phyloP scores from a whole-genome alignment of 1,140 invertebrate species.

The Epicauta chinensis region DNA sequence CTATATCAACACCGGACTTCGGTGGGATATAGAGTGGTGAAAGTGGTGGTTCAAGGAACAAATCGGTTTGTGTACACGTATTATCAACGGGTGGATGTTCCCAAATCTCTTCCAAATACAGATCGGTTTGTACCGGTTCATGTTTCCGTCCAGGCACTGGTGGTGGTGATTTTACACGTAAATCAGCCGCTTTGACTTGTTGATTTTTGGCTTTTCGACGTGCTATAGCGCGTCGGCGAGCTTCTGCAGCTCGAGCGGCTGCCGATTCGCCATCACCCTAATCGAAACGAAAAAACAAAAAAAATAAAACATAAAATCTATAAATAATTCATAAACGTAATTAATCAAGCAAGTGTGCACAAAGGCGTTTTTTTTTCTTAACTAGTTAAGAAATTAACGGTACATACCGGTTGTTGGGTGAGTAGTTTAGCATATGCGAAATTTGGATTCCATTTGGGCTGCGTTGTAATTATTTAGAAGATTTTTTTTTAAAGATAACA shows the following conservation, averaged over 20 bases:
- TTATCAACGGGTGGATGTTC: slow-evolving; percentile 66
- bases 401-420: slow-evolving; percentile 40
- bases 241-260: slow-evolving; percentile 53
- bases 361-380: not conserved
- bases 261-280: slow-evolving; percentile 55
- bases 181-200: slow-evolving; percentile 29
- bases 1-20: slow-evolving; percentile 70
- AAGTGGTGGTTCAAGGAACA: slow-evolving; percentile 71
- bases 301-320: not conserved
- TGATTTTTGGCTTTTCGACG: slow-evolving; percentile 50
- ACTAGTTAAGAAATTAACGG: not conserved
- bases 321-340: not conserved
- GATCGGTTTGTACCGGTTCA: slow-evolving; percentile 80
- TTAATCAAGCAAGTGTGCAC: not conserved
- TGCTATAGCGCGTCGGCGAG: slow-evolving; percentile 53
- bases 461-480: slow-evolving; percentile 22
- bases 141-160: slow-evolving; percentile 71
- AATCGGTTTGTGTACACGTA: slow-evolving; percentile 77
- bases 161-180: slow-evolving; percentile 53
- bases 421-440: slow-evolving; percentile 46
- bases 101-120: slow-evolving; percentile 74
- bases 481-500: not conserved
- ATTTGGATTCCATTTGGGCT: slow-evolving; percentile 48
- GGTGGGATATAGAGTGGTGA: slow-evolving; percentile 68
- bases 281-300: not conserved